These are phyloP conservation scores for Rhea americana DNA, from an alignment of 2,113 vertebrate species.

Conservation along the genomic window DNA sequence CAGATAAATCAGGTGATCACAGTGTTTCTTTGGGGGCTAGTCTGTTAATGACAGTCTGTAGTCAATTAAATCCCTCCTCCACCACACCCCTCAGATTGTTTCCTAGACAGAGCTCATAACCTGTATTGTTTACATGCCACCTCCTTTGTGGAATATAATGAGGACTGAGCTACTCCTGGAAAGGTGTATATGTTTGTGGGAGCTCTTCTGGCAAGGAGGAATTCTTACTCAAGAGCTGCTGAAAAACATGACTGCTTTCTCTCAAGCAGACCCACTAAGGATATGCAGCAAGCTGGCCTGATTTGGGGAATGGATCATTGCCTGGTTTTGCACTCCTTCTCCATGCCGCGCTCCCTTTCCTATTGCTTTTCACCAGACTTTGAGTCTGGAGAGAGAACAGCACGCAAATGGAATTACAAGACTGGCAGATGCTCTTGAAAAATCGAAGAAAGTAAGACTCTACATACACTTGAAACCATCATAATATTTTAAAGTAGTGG, in stretches of 20 bases:
- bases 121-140: too few relatives aligned
- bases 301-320: neutral
- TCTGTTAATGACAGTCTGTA: neutral
- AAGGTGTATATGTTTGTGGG: accelerated
- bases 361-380: neutral
- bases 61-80: too few relatives aligned
- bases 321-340: neutral
- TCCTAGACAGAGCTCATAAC: too few relatives aligned
- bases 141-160: neutral
- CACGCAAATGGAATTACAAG: too few relatives aligned
- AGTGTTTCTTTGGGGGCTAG: neutral
- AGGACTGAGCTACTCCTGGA: neutral
- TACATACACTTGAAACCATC: too few relatives aligned
- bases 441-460: too few relatives aligned
- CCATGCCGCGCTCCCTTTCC: neutral
- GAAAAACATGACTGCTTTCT: neutral
- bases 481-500: too few relatives aligned
- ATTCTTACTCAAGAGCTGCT: neutral
- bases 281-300: neutral
- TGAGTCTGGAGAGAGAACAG: neutral
- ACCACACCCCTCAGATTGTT: too few relatives aligned
- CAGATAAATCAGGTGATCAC: neutral
- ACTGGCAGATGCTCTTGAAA: too few relatives aligned
- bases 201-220: neutral
- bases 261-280: neutral